Percentiles rank a stretch among this genome's conserved stretches.
phyloP scores from a whole-genome alignment of 2,888 invertebrate genomes.

The Pollenia griseotomentosa region DNA sequence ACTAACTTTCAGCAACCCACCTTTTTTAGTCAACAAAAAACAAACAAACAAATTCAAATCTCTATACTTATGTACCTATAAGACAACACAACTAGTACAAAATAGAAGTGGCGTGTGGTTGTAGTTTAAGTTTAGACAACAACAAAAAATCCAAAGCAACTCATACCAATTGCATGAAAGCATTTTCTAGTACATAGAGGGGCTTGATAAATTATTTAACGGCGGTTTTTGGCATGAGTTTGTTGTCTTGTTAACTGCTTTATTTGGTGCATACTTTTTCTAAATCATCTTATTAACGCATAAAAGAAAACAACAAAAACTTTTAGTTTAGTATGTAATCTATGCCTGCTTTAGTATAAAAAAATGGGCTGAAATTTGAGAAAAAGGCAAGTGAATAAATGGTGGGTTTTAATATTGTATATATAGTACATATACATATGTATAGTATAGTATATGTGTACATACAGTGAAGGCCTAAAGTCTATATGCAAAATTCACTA shows the following conservation, averaged over 20 bases:
- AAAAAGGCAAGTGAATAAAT: background rate
- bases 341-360: background rate
- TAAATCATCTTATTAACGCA: constrained; percentile 79
- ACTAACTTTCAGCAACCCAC: constrained; percentile 60
- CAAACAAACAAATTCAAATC: background rate
- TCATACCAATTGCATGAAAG: constrained; percentile 52
- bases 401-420: constrained; percentile 1
- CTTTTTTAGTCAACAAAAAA: constrained; percentile 41
- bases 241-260: background rate
- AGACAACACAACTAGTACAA: constrained; percentile 44
- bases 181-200: constrained; percentile 11
- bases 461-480: background rate
- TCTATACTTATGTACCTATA: background rate
- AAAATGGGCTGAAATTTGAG: constrained; percentile 2
- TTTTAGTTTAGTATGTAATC: background rate
- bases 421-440: background rate
- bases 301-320: constrained; percentile 61
- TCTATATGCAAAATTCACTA: too few relatives aligned
- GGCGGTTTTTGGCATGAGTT: constrained; percentile 20
- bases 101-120: background rate
- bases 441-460: too few relatives aligned
- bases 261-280: constrained; percentile 43
- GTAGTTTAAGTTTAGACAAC: constrained; percentile 54
- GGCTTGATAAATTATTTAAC: constrained; percentile 35
- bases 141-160: constrained; percentile 17